Percentiles rank a stretch among this genome's conserved stretches.
Conservation (phyloP, 1,140 invertebrate genomes). For the Bombus haemorrhoidalis region DNA sequence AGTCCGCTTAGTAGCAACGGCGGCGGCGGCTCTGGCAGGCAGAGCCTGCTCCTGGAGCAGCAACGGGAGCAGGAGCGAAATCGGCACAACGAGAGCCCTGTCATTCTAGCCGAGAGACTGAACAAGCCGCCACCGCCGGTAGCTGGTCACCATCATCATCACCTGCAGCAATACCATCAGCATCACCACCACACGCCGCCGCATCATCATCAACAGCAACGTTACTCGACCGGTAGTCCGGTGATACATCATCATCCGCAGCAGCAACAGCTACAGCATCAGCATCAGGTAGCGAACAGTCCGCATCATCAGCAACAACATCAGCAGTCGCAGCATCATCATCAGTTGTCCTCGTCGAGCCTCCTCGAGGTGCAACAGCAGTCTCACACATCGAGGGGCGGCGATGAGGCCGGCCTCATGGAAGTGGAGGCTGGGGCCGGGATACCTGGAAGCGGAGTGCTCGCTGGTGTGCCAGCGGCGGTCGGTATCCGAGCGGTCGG, state of each 20-base stretch:
- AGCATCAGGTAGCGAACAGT: slow-evolving; percentile 57
- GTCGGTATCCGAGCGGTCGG: slow-evolving; percentile 56
- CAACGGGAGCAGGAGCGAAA: slow-evolving; percentile 80
- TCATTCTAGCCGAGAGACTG: slow-evolving; percentile 80
- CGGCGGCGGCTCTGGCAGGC: slow-evolving; percentile 65
- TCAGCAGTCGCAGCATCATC: slow-evolving; percentile 47
- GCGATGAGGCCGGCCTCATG: slow-evolving; percentile 79
- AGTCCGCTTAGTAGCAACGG: slow-evolving; percentile 77
- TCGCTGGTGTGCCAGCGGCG: slow-evolving; percentile 57
- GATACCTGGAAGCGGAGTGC: slow-evolving; percentile 69
- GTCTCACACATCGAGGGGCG: slow-evolving; percentile 68
- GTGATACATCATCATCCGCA: slow-evolving; percentile 65
- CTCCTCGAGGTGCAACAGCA: slow-evolving; percentile 72
- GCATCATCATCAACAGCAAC: slow-evolving; percentile 62
- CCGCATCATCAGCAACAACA: slow-evolving; percentile 48
- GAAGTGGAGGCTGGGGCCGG: slow-evolving; percentile 78
- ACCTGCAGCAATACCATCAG: slow-evolving; percentile 50
- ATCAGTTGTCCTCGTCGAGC: slow-evolving; percentile 51
- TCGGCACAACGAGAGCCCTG: slow-evolving; percentile 81
- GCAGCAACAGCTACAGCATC: slow-evolving; percentile 53
- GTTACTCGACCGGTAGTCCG: slow-evolving; percentile 58
- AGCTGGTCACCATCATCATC: slow-evolving; percentile 59
- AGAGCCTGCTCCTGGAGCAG: slow-evolving; percentile 77
- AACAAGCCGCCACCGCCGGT: slow-evolving; percentile 75
- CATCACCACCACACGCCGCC: slow-evolving; percentile 52